Evolutionary conservation across 2,888 invertebrate genomes (phyloP).

Genomic region (Phrixothrix hirtus): DNA sequence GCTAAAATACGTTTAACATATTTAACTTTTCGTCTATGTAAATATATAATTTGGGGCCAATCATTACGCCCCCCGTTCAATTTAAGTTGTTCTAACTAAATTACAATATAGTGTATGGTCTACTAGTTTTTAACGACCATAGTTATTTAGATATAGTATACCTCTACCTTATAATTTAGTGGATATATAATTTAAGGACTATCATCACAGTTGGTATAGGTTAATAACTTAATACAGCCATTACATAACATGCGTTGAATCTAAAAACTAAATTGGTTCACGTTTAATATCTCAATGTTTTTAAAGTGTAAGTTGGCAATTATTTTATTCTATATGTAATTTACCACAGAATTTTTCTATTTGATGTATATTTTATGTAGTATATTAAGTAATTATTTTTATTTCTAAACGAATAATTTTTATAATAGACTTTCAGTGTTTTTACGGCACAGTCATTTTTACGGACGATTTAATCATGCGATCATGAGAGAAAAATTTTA

Average conservation of each 20-base stretch:
- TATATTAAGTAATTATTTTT: background rate
- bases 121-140: slow-evolving; percentile 42
- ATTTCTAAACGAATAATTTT: background rate
- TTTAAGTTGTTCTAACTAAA: slow-evolving; percentile 28
- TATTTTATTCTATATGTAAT: too few species aligned
- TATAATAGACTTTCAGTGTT: background rate
- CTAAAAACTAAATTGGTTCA: slow-evolving; percentile 17
- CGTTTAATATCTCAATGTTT: slow-evolving; percentile 12
- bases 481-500: background rate
- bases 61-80: slow-evolving; percentile 32
- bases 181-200: slow-evolving; percentile 49
- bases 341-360: background rate
- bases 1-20: too few species aligned
- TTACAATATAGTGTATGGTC: slow-evolving; percentile 36
- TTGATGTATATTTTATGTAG: background rate
- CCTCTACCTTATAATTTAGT: slow-evolving; percentile 42
- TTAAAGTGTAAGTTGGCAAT: slow-evolving; percentile 15
- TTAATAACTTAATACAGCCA: slow-evolving; percentile 52
- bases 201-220: slow-evolving; percentile 51
- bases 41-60: slow-evolving; percentile 29
- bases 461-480: background rate
- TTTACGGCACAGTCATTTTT: background rate
- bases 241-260: slow-evolving; percentile 15
- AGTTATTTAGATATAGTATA: slow-evolving; percentile 39
- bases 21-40: too few species aligned